Evolutionary conservation across 2,888 invertebrate genomes (phyloP).

Genomic region (Conomelus anceps): DNA sequence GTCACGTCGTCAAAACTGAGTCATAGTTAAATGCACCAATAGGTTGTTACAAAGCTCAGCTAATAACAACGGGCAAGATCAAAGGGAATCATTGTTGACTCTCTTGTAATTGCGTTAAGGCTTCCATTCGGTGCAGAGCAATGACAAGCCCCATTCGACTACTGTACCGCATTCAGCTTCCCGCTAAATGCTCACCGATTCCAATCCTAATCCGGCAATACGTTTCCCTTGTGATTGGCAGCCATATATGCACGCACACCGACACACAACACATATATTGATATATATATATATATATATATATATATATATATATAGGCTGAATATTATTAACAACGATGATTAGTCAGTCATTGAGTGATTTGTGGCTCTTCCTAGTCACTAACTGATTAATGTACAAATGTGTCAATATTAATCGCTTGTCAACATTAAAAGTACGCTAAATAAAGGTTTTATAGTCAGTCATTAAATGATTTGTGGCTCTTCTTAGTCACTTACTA

Average conservation of each 20-base stretch:
- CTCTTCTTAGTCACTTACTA: too few species aligned
- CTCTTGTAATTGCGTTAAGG: neutral
- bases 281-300: neutral
- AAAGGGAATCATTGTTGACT: neutral
- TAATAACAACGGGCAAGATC: neutral
- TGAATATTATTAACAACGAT: neutral
- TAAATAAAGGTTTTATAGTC: too few species aligned
- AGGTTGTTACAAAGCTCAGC: neutral
- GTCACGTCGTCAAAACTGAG: neutral
- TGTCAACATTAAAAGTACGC: too few species aligned
- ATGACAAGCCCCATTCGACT: too few species aligned
- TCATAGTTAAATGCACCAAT: neutral
- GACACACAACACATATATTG: neutral
- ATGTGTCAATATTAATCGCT: too few species aligned
- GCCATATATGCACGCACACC: neutral
- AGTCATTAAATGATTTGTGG: too few species aligned
- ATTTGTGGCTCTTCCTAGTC: too few species aligned
- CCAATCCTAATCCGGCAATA: neutral
- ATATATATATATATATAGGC: neutral
- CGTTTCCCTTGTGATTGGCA: neutral
- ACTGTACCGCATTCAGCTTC: neutral
- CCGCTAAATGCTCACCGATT: neutral
- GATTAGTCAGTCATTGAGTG: neutral
- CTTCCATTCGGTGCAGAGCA: too few species aligned
- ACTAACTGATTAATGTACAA: too few species aligned